A percentile compares a stretch with the other conserved stretches of the same genome.
Evolutionary conservation across 2,113 vertebrate species (phyloP).

Genomic region (Oreochromis aureus): DNA sequence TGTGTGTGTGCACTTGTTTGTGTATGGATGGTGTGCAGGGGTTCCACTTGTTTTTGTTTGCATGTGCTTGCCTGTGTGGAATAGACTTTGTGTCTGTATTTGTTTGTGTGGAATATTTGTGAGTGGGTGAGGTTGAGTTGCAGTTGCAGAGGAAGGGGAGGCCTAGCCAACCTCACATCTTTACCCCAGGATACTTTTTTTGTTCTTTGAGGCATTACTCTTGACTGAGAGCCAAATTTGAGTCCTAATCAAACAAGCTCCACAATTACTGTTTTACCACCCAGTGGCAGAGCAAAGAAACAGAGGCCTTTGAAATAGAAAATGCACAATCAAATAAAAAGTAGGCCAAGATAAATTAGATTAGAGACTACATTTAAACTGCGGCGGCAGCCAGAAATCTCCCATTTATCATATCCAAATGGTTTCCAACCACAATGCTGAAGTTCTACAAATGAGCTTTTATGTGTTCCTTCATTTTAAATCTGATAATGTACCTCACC

Average conservation of each 20-base stretch:
- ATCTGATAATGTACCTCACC: constrained; percentile 68
- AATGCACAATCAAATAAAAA: constrained; percentile 64
- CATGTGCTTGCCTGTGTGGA: neutral
- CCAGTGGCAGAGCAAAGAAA: constrained; percentile 16
- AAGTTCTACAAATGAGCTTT: constrained; percentile 70
- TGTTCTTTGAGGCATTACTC: constrained; percentile 43
- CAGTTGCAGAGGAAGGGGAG: constrained; percentile 6
- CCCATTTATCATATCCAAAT: constrained; percentile 65
- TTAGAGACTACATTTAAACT: constrained; percentile 51
- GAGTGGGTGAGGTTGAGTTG: neutral
- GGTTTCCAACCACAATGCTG: constrained; percentile 57
- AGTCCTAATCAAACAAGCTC: constrained; percentile 56
- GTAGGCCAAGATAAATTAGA: constrained; percentile 69
- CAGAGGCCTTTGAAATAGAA: constrained; percentile 59
- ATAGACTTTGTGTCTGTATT: neutral
- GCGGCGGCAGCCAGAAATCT: constrained; percentile 53
- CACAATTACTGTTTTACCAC: constrained; percentile 52
- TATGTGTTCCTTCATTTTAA: constrained; percentile 63
- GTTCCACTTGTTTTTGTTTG: neutral
- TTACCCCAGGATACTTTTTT: constrained; percentile 38
- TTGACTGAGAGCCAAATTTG: constrained; percentile 61
- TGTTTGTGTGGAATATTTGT: neutral
- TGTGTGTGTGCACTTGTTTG: neutral
- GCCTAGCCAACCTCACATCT: constrained; percentile 45
- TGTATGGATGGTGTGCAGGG: neutral